phyloP scores from a whole-genome alignment of 2,888 invertebrate species.

The Tupiocoris notatus region DNA sequence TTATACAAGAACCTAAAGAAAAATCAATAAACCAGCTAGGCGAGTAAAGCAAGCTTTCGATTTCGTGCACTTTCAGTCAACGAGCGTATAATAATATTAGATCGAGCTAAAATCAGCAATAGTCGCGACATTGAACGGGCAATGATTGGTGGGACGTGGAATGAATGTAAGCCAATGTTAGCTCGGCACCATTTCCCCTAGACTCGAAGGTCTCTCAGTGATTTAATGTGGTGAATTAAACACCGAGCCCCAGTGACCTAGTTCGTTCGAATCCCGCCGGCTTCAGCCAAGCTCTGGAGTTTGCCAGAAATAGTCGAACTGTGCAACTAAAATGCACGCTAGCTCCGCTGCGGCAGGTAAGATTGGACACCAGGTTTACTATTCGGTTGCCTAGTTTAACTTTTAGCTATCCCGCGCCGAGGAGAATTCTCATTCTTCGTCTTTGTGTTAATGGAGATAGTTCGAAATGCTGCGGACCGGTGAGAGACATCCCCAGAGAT shows the following conservation, averaged over 20 bases:
- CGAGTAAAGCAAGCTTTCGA: too few relatives aligned
- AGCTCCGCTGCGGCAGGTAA: neutral
- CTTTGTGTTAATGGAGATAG: neutral
- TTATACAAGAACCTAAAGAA: too few relatives aligned
- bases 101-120: too few relatives aligned
- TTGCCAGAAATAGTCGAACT: neutral
- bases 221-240: neutral
- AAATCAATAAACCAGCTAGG: too few relatives aligned
- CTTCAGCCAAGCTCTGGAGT: neutral
- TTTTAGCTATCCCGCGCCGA: neutral
- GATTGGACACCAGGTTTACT: neutral
- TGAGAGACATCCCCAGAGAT: neutral
- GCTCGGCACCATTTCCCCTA: neutral
- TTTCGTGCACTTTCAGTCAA: too few relatives aligned
- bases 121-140: neutral
- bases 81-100: too few relatives aligned
- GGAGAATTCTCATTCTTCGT: neutral
- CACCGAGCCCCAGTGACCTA: neutral
- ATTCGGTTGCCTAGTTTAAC: neutral
- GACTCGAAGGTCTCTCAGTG: neutral
- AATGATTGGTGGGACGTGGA: neutral
- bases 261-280: neutral
- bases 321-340: neutral
- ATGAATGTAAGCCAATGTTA: neutral
- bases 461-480: neutral